A percentile compares a stretch with the other conserved stretches of the same genome.
Evolutionary conservation across 2,888 invertebrate genomes (phyloP).

Genomic region (Heliconius aoede): DNA sequence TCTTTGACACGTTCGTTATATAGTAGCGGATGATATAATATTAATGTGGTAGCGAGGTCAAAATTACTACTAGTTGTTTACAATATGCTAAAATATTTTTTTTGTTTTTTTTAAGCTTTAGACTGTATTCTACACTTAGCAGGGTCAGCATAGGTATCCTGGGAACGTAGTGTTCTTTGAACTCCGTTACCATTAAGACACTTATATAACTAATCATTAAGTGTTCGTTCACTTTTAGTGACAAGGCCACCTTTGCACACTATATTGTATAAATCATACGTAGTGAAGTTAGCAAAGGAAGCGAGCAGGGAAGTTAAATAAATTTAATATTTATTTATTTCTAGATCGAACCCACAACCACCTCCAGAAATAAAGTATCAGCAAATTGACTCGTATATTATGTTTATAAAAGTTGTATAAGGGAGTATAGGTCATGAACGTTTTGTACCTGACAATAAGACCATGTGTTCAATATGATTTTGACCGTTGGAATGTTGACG

Average conservation of each 20-base stretch:
- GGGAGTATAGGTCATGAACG: background rate
- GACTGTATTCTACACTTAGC: too few relatives aligned
- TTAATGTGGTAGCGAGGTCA: background rate
- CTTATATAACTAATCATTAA: too few relatives aligned
- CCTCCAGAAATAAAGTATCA: background rate
- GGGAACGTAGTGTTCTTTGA: too few relatives aligned
- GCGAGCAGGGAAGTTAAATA: too few relatives aligned
- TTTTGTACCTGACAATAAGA: background rate
- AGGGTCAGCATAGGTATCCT: too few relatives aligned
- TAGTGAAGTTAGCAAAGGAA: too few relatives aligned
- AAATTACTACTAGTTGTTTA: background rate
- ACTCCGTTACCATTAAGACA: too few relatives aligned
- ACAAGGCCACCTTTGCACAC: too few relatives aligned
- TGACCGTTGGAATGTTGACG: background rate
- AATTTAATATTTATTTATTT: too few relatives aligned
- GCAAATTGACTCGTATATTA: background rate
- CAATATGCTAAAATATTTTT: background rate
- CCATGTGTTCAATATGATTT: background rate
- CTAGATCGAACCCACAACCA: too few relatives aligned
- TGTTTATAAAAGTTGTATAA: background rate
- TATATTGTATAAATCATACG: too few relatives aligned
- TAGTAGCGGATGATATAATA: constrained; percentile 2
- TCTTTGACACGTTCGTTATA: constrained; percentile 48
- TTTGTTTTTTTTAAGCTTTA: background rate
- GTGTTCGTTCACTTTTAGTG: too few relatives aligned